phyloP scores from a whole-genome alignment of 1,140 invertebrate species.

The Bemisia tabaci region DNA sequence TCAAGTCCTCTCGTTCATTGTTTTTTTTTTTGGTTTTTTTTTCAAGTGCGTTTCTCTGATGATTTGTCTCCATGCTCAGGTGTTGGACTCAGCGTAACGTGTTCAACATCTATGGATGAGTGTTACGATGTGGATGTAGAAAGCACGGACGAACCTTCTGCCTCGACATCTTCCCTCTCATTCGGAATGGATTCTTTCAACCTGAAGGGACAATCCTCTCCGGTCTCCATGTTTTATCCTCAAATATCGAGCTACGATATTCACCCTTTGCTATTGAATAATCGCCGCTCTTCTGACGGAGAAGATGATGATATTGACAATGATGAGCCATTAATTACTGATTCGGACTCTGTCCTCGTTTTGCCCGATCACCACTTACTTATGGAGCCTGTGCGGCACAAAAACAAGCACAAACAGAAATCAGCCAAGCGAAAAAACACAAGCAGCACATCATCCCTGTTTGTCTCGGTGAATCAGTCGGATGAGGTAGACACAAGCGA shows the following conservation, averaged over 20 bases:
- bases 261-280: constrained; percentile 16
- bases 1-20: too few relatives aligned
- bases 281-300: constrained; percentile 5
- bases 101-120: constrained; percentile 15
- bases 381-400: constrained; percentile 2
- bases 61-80: too few relatives aligned
- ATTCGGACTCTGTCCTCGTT: not conserved
- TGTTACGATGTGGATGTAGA: constrained; percentile 12
- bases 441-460: not conserved
- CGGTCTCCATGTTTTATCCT: constrained; percentile 20
- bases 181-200: constrained; percentile 11
- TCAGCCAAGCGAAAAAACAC: constrained; percentile 3
- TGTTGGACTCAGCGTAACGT: constrained; percentile 17
- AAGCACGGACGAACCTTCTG: constrained; percentile 11
- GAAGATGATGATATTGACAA: constrained; percentile 1
- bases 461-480: not conserved
- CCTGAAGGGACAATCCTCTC: constrained; percentile 10
- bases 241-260: constrained; percentile 18
- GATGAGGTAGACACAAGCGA: not conserved
- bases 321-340: not conserved
- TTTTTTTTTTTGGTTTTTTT: too few relatives aligned
- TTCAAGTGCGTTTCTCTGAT: too few relatives aligned
- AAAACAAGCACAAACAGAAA: constrained; percentile 11
- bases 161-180: constrained; percentile 10
- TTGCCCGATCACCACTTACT: constrained; percentile 6